phyloP scores from a whole-genome alignment of 2,888 invertebrate genomes.

The Andrena marginata region DNA sequence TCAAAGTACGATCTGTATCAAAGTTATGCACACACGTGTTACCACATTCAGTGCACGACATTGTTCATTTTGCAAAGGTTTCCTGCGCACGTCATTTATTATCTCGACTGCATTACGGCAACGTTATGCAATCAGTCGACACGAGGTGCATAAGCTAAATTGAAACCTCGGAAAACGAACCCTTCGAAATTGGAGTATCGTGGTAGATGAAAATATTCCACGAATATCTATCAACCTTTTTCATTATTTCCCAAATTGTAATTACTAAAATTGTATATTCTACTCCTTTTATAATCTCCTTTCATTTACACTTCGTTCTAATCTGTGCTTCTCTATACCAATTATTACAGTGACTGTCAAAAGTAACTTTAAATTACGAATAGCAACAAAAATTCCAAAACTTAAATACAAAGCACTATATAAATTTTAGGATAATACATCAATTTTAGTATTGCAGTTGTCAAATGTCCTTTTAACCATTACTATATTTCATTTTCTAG shows the following conservation, averaged over 20 bases:
- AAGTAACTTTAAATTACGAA: no score
- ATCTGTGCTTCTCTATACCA: no score
- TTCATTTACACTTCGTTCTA: no score
- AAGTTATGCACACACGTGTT: slow-evolving; percentile 46
- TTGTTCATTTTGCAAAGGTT: slow-evolving; percentile 49
- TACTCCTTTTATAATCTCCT: no score
- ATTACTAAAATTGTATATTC: no score
- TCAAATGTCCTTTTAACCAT: no score
- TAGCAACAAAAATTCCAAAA: no score
- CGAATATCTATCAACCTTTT: background rate
- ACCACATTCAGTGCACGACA: slow-evolving; percentile 34
- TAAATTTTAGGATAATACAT: no score
- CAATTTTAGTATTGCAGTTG: no score
- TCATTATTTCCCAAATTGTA: background rate
- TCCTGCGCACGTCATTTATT: slow-evolving; percentile 46
- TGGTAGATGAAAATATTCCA: background rate
- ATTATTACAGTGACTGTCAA: no score
- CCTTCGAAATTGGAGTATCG: slow-evolving; percentile 13
- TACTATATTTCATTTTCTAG: no score
- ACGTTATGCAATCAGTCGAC: slow-evolving; percentile 47
- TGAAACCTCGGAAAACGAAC: slow-evolving; percentile 26
- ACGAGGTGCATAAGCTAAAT: slow-evolving; percentile 33
- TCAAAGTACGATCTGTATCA: slow-evolving; percentile 27
- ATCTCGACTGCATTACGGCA: slow-evolving; percentile 9
- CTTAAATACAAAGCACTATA: no score